phyloP scores from a whole-genome alignment of 2,113 vertebrate genomes.

The Nettapus auritus region DNA sequence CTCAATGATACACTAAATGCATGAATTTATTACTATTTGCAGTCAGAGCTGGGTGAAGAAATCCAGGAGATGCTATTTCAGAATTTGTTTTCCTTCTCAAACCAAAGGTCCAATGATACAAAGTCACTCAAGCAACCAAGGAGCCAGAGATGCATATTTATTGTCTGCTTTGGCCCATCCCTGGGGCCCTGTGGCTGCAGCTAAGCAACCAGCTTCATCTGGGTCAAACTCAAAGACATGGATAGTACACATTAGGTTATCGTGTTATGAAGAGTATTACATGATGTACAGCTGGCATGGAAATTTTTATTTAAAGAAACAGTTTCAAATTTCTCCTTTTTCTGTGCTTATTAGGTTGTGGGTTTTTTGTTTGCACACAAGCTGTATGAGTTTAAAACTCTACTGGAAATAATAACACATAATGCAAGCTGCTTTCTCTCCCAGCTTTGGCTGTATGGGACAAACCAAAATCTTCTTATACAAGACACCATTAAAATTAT shows the following conservation, averaged over 20 bases:
- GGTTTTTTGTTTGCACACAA: neutral
- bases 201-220: constrained; percentile 27
- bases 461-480: neutral
- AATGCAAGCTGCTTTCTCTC: neutral
- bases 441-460: neutral
- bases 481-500: neutral
- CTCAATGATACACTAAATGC: constrained; percentile 59
- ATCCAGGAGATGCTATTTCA: constrained; percentile 51
- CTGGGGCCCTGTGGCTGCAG: neutral
- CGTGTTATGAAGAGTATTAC: neutral
- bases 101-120: constrained; percentile 7
- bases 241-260: neutral
- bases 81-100: constrained; percentile 55
- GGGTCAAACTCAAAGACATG: neutral
- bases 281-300: neutral
- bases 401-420: neutral
- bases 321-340: constrained; percentile 19
- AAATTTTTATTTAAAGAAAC: constrained; percentile 14
- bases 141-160: neutral
- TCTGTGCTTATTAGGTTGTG: neutral
- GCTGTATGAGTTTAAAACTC: neutral
- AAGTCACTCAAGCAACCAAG: constrained; percentile 12
- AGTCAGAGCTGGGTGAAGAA: constrained; percentile 63
- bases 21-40: constrained; percentile 60
- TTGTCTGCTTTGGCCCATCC: constrained; percentile 48